Evolutionary conservation across 2,113 vertebrate genomes (phyloP).

Genomic region (Upupa epops): DNA sequence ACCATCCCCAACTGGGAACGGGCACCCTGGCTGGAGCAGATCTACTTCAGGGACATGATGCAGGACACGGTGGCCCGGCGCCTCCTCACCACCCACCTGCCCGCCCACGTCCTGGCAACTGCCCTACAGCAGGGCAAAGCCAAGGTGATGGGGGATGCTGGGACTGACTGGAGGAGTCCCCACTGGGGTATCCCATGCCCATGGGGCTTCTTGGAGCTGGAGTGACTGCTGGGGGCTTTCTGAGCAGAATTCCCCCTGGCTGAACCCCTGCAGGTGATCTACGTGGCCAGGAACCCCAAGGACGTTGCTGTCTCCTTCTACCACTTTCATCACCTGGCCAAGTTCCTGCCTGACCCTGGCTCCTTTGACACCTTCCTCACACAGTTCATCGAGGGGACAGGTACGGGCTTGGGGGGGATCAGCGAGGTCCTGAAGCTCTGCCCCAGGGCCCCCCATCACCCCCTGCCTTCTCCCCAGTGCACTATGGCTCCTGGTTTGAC

Average conservation of each 20-base stretch:
- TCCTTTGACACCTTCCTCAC: constrained; percentile 80
- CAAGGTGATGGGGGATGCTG: constrained; percentile 66
- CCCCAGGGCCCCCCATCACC: fast-evolving
- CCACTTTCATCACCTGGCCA: constrained; percentile 83
- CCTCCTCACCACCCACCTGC: constrained; percentile 84
- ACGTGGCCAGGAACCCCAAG: constrained; percentile 87
- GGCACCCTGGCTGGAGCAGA: constrained; percentile 87
- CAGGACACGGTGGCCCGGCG: constrained; percentile 41
- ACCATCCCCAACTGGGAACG: constrained; percentile 84
- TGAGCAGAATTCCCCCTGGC: fast-evolving
- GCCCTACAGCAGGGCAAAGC: constrained; percentile 75
- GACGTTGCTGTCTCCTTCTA: constrained; percentile 85
- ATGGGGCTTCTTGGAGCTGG: fast-evolving
- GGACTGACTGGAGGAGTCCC: background rate
- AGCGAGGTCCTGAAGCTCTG: fast-evolving
- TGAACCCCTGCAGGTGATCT: constrained; percentile 76
- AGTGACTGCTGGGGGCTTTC: background rate
- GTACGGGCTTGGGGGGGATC: constrained; percentile 48
- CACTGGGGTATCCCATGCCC: fast-evolving
- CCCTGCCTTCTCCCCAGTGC: constrained; percentile 54
- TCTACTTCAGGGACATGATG: constrained; percentile 63
- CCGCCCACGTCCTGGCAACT: constrained; percentile 69
- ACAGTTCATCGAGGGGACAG: constrained; percentile 74
- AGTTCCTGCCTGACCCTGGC: constrained; percentile 78
- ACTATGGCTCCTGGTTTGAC: constrained; percentile 87